phyloP scores from a whole-genome alignment of 1,140 invertebrate genomes.

The Diabrotica virgifera region DNA sequence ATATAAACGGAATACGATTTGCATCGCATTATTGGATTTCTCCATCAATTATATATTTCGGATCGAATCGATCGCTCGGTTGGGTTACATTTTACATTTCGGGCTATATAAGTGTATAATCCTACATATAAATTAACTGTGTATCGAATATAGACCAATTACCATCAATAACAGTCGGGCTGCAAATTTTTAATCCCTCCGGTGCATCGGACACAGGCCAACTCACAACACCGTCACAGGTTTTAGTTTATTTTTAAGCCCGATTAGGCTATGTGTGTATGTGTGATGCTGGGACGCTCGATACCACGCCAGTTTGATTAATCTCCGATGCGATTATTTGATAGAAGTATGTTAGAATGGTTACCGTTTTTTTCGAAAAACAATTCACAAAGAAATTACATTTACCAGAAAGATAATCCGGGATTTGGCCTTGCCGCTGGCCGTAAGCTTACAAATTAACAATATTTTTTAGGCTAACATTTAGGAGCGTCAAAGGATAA shows the following conservation, averaged over 20 bases:
- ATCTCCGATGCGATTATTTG: background rate
- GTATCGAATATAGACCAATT: background rate
- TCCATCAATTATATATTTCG: constrained; percentile 3
- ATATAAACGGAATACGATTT: constrained; percentile 3
- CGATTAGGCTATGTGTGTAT: background rate
- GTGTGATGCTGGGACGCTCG: background rate
- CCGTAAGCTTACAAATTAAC: no score
- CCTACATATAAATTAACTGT: background rate
- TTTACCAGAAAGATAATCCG: background rate
- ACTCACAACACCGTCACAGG: background rate
- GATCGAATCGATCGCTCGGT: background rate
- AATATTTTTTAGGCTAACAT: no score
- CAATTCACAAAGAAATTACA: background rate
- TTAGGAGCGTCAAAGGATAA: no score
- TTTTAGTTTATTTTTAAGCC: constrained; percentile 3
- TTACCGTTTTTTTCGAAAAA: background rate
- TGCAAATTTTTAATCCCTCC: constrained; percentile 1
- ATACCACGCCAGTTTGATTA: background rate
- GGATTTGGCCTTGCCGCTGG: background rate
- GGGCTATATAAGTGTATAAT: background rate
- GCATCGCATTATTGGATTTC: background rate
- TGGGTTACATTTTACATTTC: background rate
- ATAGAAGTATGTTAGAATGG: background rate
- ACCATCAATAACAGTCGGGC: background rate
- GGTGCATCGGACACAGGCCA: background rate